phyloP scores from a whole-genome alignment of 2,888 invertebrate species.

The Germaria angustata region DNA sequence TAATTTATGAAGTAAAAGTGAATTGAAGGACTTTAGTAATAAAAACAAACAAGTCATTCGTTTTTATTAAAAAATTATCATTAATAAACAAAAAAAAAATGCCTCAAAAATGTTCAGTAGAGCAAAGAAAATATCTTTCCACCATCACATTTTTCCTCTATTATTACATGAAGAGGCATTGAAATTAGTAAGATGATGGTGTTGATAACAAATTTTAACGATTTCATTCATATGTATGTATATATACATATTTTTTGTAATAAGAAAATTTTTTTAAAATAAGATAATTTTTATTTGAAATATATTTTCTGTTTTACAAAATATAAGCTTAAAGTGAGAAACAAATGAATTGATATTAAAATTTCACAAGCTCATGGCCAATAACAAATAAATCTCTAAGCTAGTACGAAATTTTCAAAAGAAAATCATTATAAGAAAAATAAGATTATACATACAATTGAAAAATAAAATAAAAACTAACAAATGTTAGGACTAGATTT shows the following conservation, averaged over 20 bases:
- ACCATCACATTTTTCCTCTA: background rate
- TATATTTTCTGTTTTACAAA: constrained; percentile 50
- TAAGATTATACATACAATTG: constrained; percentile 19
- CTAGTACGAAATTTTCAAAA: constrained; percentile 50
- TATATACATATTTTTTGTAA: background rate
- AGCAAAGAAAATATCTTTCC: background rate
- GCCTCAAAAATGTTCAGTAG: background rate
- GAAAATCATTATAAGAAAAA: background rate
- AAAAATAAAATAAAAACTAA: constrained; percentile 32
- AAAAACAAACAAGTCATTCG: constrained; percentile 1
- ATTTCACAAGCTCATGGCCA: constrained; percentile 50
- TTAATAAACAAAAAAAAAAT: background rate
- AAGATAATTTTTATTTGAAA: constrained; percentile 26
- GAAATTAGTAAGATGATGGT: background rate
- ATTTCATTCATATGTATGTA: background rate
- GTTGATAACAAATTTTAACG: background rate
- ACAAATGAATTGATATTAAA: constrained; percentile 32
- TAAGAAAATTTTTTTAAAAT: constrained; percentile 5
- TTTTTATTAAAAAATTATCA: background rate
- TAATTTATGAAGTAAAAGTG: constrained; percentile 47
- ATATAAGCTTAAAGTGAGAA: constrained; percentile 52
- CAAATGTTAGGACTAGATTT: background rate
- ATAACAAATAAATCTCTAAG: constrained; percentile 8
- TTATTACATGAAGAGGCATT: too few relatives aligned
- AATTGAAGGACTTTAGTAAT: constrained; percentile 24